Evolutionary conservation across 1,140 invertebrate genomes (phyloP).

Genomic region (Maniola jurtina): DNA sequence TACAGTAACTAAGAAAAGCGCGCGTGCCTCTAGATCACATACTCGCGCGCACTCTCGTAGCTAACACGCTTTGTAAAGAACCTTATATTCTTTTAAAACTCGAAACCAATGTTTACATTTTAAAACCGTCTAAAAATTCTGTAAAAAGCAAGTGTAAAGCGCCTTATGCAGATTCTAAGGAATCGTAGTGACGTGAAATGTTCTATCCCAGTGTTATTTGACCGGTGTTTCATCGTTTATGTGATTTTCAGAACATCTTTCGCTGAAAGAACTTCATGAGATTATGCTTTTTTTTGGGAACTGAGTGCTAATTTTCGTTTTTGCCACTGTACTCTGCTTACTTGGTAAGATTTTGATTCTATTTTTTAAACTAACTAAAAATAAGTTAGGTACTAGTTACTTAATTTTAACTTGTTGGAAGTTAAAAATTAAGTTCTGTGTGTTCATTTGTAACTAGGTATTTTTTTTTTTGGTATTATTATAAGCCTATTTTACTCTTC

Average conservation of each 20-base stretch:
- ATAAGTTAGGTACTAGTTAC: too few relatives aligned
- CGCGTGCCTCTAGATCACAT: conserved; percentile 41
- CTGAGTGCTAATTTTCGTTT: conserved; percentile 26
- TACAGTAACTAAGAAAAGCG: conserved; percentile 48
- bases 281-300: conserved; percentile 39
- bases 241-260: conserved; percentile 31
- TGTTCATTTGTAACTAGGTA: too few relatives aligned
- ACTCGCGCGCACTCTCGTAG: conserved; percentile 35
- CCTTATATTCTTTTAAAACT: conserved; percentile 10
- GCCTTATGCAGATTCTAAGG: conserved; percentile 50
- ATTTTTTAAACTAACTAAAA: conserved; percentile 1
- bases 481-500: too few relatives aligned
- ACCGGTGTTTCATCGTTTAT: conserved; percentile 45
- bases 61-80: conserved; percentile 41
- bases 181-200: conserved; percentile 58
- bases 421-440: too few relatives aligned
- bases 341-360: conserved; percentile 32
- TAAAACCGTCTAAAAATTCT: conserved; percentile 16
- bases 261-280: conserved; percentile 17
- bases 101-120: conserved; percentile 3
- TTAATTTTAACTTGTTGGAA: too few relatives aligned
- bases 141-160: background rate
- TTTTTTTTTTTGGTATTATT: too few relatives aligned
- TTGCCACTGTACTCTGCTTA: conserved; percentile 15
- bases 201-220: conserved; percentile 57